Base-by-base conservation (phyloP, 2,113 vertebrate genomes). In the Pluvialis apricaria region DNA sequence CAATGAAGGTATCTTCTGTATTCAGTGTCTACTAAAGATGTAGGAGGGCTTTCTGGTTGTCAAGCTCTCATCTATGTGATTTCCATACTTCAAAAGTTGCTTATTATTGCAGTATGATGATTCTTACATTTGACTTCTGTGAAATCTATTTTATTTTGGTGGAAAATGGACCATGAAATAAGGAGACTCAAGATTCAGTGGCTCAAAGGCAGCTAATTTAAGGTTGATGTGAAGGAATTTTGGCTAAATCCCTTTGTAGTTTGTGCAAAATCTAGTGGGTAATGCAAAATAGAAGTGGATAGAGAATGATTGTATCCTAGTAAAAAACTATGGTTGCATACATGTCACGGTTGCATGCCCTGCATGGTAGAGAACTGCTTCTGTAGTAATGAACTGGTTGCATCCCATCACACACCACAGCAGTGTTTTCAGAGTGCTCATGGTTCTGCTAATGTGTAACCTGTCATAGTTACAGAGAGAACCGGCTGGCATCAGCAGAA, bases 11-110 rank as follows among this genome's bases (percentile, higher is more conserved):
- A 11, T 83, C 40, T 75, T 66, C 44, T 81, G 2, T 51, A 15
- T 80, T 45, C 1, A 2, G 11, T 29, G 3, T 54, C 20, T 52
- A 11, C 10, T 66, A n/a, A 82, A 61, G n/a, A 32, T 0, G 0
- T 14, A 60, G 21, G 28, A 89, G 13, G 20, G 44, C 2, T 20
- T 72, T 55, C 14, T 80, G 18, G 4, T 54, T 86, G 61, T 64
- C 44, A 31, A 42, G 18, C 3, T 88, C 9, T 58, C 47, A 55
- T 36, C n/a, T 71, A 1, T 29, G 5, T 29, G 12, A 71, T 79
- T 75, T 90, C 31, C 10, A 47, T 47, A 21, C 15, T 47, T 75
- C 19, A 77, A 65, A 36, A 61, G 15, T 55, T 45, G 21, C 5
- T 55, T 22, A 25, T 69, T 29, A 54, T 57, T 90, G 22, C 13